These are phyloP conservation scores for Erpornis zantholeuca DNA, from an alignment of 2,113 vertebrate genomes.

Conservation along the genomic window DNA sequence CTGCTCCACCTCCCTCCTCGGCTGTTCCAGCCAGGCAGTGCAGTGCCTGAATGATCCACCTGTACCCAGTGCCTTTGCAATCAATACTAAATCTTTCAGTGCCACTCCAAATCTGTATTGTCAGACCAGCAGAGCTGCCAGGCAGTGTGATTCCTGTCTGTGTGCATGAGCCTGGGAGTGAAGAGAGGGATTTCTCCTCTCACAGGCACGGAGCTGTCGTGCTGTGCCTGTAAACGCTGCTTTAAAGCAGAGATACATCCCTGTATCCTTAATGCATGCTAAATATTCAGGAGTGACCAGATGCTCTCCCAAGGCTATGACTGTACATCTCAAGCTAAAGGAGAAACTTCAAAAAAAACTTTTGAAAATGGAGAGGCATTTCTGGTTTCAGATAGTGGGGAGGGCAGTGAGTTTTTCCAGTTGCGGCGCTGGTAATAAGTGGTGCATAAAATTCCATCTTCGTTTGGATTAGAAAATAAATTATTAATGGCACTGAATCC, in stretches of 20 bases:
- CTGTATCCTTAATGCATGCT: neutral
- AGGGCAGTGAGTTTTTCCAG: conserved; percentile 14
- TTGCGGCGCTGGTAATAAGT: conserved; percentile 27
- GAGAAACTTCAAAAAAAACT: neutral
- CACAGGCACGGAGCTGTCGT: neutral
- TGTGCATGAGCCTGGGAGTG: neutral
- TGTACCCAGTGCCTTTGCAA: neutral
- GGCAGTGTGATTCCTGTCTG: neutral
- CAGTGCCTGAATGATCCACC: rapidly evolving
- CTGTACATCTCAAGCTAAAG: neutral
- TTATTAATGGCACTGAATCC: conserved; percentile 41
- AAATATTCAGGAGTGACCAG: neutral
- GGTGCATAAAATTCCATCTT: conserved; percentile 64
- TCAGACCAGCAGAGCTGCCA: neutral
- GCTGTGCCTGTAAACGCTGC: neutral
- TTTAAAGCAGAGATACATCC: neutral
- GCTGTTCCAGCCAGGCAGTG: neutral
- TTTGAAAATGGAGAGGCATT: neutral
- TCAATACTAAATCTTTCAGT: neutral
- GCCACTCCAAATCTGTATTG: neutral
- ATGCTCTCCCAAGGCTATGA: neutral
- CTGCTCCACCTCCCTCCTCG: neutral
- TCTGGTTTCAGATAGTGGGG: neutral
- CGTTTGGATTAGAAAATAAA: conserved; percentile 36
- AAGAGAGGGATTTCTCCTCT: neutral